These are phyloP conservation scores for Flexamia atlantica DNA, from an alignment of 2,888 invertebrate genomes.

Conservation along the genomic window DNA sequence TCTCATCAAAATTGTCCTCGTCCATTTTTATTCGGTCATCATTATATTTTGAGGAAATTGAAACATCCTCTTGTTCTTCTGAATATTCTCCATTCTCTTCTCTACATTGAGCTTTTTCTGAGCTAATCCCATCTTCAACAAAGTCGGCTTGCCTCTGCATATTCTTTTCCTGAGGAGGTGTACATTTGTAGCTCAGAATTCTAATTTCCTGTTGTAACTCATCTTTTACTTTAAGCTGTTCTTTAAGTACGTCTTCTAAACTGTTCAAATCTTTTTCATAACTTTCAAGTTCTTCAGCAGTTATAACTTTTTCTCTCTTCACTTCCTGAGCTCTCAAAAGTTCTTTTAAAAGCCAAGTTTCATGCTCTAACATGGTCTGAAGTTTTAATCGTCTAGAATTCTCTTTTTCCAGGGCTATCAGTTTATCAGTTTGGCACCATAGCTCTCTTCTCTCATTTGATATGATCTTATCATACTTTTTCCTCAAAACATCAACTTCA, in stretches of 20 bases:
- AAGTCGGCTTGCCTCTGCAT: background rate
- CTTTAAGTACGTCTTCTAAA: slow-evolving; percentile 21
- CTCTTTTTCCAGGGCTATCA: background rate
- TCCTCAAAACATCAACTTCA: background rate
- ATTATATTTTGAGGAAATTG: background rate
- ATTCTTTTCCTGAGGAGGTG: slow-evolving; percentile 1
- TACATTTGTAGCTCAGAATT: slow-evolving; percentile 30
- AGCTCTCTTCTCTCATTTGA: background rate
- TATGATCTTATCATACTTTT: slow-evolving; percentile 35
- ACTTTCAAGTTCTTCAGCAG: slow-evolving; percentile 13
- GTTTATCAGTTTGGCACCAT: background rate
- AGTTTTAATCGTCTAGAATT: slow-evolving; percentile 24
- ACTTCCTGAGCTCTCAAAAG: background rate
- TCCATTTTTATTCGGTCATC: background rate
- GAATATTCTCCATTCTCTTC: background rate
- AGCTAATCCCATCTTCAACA: background rate
- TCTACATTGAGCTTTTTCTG: background rate
- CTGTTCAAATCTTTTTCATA: background rate
- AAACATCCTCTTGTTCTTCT: background rate
- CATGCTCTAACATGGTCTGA: slow-evolving; percentile 44
- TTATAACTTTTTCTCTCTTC: slow-evolving; percentile 27
- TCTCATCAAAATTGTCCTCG: background rate
- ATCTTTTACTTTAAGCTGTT: background rate
- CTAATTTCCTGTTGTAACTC: slow-evolving; percentile 28
- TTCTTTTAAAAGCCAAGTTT: background rate